Conservation (phyloP, 2,888 invertebrate species). For the Hipparchia semele region DNA sequence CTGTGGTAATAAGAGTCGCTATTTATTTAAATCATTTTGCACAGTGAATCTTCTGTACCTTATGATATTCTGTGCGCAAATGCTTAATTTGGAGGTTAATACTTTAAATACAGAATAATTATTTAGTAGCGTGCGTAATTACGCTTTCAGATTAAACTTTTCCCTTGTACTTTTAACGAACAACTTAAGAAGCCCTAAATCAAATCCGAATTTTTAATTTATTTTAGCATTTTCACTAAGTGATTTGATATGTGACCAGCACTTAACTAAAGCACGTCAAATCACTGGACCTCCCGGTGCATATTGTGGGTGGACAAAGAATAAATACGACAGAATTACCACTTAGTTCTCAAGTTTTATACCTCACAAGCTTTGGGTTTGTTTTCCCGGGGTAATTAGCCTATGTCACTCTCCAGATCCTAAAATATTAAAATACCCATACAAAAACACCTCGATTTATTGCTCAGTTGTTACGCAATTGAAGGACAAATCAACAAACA, state of each 20-base stretch:
- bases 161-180: slow-evolving; percentile 13
- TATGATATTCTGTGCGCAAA: too few species aligned
- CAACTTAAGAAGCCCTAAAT: slow-evolving; percentile 10
- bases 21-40: too few species aligned
- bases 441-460: too few species aligned
- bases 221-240: slow-evolving; percentile 30
- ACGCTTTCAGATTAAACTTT: slow-evolving; percentile 7
- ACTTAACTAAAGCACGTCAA: slow-evolving; percentile 57
- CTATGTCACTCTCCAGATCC: too few species aligned
- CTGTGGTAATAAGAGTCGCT: too few species aligned
- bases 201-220: slow-evolving; percentile 27
- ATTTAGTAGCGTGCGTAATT: not conserved
- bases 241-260: slow-evolving; percentile 39
- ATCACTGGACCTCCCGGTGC: slow-evolving; percentile 58
- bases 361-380: too few species aligned
- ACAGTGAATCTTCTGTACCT: too few species aligned
- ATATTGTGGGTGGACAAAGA: slow-evolving; percentile 46
- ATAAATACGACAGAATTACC: slow-evolving; percentile 9
- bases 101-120: not conserved
- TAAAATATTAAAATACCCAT: too few species aligned
- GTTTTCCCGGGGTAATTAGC: too few species aligned
- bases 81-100: too few species aligned
- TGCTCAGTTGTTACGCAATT: too few species aligned
- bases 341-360: not conserved
- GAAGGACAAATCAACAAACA: too few species aligned